A percentile compares a stretch with the other conserved stretches of the same genome.
Conservation (phyloP, 2,888 invertebrate genomes). For the Myopa tessellatipennis region DNA sequence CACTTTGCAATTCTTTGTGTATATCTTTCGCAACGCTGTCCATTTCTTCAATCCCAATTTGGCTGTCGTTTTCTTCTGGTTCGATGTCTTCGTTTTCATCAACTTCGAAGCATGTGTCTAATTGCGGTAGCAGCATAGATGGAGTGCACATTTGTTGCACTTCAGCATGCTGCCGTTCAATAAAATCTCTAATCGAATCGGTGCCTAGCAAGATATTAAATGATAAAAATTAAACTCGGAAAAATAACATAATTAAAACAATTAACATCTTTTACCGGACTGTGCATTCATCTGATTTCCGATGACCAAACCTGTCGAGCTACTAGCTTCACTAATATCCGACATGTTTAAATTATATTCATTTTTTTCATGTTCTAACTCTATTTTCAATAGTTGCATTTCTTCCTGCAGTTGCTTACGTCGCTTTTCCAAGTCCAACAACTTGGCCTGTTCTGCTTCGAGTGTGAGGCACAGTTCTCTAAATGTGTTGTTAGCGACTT, state of each 20-base stretch:
- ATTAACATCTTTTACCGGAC: not conserved
- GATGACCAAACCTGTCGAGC: slow-evolving; percentile 4
- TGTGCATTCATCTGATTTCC: not conserved
- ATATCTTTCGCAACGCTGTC: slow-evolving; percentile 34
- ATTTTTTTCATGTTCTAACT: slow-evolving; percentile 52
- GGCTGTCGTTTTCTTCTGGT: not conserved
- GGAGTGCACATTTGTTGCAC: not conserved
- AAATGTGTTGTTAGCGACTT: slow-evolving; percentile 50
- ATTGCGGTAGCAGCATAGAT: slow-evolving; percentile 19
- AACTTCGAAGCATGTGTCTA: slow-evolving; percentile 44
- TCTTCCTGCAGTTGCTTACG: slow-evolving; percentile 52
- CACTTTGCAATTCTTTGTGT: slow-evolving; percentile 42
- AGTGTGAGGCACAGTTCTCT: slow-evolving; percentile 51
- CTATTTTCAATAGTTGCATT: slow-evolving; percentile 50
- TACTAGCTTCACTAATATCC: slow-evolving; percentile 41
- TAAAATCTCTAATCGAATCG: slow-evolving; percentile 13
- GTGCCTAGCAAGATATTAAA: not conserved
- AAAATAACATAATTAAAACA: not conserved
- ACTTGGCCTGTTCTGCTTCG: slow-evolving; percentile 51
- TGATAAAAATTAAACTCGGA: not conserved
- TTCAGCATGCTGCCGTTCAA: slow-evolving; percentile 22
- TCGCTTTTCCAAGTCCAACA: slow-evolving; percentile 51
- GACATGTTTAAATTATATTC: slow-evolving; percentile 45
- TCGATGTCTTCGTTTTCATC: slow-evolving; percentile 41
- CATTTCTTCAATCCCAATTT: slow-evolving; percentile 4